Evolutionary conservation across 2,797 vertebrate species (phyloP).

Genomic region (Betta splendens): DNA sequence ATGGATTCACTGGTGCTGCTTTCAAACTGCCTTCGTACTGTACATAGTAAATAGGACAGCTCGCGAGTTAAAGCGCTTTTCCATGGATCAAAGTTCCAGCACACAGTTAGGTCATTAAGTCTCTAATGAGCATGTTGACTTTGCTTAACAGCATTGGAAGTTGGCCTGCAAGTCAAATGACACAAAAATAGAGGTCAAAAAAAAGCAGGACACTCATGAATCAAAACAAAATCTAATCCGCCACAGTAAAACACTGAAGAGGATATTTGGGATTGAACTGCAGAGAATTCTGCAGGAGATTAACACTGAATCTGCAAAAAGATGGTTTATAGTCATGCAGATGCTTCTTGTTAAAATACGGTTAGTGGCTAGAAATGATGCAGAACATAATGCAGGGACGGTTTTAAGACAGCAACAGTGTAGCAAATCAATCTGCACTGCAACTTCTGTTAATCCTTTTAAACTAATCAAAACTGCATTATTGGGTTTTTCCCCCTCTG

Average conservation of each 20-base stretch:
- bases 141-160: slow-evolving; percentile 21
- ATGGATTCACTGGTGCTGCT: slow-evolving; percentile 1
- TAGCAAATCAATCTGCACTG: slow-evolving; percentile 1
- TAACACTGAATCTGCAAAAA: slow-evolving; percentile 12
- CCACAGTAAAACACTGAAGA: not conserved
- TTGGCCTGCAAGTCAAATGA: slow-evolving; percentile 12
- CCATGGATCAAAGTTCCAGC: slow-evolving; percentile 16
- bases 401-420: slow-evolving; percentile 1
- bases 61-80: slow-evolving; percentile 35
- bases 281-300: not conserved
- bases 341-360: not conserved
- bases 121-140: slow-evolving; percentile 22
- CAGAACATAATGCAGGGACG: slow-evolving; percentile 9
- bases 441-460: slow-evolving; percentile 1
- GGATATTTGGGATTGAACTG: slow-evolving; percentile 9
- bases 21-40: not conserved
- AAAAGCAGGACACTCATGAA: slow-evolving; percentile 8
- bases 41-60: slow-evolving; percentile 32
- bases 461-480: not conserved
- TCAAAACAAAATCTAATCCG: slow-evolving; percentile 5
- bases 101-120: slow-evolving; percentile 37
- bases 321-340: not conserved
- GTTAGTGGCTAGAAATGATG: not conserved
- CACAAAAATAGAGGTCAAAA: slow-evolving; percentile 24
- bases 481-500: not conserved